Conservation (phyloP, 2,888 invertebrate genomes). For the Tridacna crocea region DNA sequence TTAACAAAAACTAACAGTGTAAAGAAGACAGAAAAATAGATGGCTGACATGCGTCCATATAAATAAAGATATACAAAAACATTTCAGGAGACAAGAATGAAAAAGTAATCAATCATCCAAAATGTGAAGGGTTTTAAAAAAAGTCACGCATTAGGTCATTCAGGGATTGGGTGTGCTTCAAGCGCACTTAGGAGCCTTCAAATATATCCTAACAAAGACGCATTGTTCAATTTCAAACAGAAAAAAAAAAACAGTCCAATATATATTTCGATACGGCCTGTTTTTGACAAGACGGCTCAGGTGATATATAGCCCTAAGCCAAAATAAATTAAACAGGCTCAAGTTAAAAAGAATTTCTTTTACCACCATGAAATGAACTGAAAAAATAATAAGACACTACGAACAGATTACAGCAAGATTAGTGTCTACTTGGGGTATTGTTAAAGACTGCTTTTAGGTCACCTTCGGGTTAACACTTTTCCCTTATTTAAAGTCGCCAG, state of each 20-base stretch:
- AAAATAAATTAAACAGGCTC: conserved; percentile 50
- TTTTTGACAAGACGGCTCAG: conserved; percentile 39
- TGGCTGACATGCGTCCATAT: too few species aligned
- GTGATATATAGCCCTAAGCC: conserved; percentile 44
- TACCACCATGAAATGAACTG: conserved; percentile 15
- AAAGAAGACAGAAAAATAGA: too few species aligned
- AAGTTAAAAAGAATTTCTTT: conserved; percentile 29
- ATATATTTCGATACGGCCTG: conserved; percentile 15
- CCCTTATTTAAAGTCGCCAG: neutral
- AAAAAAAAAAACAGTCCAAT: conserved; percentile 18
- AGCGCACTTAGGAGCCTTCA: conserved; percentile 17
- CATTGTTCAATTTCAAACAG: conserved; percentile 17
- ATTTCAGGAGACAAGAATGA: too few species aligned
- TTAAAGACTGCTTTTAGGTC: conserved; percentile 18
- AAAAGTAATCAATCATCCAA: too few species aligned
- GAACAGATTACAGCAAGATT: conserved; percentile 19
- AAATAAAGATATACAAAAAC: too few species aligned
- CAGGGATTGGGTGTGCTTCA: conserved; percentile 18
- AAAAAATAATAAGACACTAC: conserved; percentile 27
- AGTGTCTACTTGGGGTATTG: conserved; percentile 22
- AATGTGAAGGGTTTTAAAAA: neutral
- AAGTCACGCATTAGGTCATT: conserved; percentile 7
- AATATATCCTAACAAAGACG: conserved; percentile 2
- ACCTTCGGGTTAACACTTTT: conserved; percentile 18
- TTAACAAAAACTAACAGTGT: too few species aligned